Base-by-base conservation (phyloP, 1,140 invertebrate species). In the Cotesia typhae region DNA sequence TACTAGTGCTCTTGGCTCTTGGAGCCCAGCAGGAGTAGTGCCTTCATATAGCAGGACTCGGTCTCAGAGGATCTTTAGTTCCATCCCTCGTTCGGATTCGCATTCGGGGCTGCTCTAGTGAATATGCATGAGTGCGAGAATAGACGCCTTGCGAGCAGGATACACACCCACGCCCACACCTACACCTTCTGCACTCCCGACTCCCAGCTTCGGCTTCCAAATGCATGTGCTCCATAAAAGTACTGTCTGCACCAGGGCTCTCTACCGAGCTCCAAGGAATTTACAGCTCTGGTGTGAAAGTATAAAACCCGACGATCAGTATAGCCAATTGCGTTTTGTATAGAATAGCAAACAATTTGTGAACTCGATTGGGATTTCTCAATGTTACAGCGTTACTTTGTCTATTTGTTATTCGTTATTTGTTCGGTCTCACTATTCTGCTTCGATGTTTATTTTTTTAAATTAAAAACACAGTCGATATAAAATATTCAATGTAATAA, bases 291-390 rank as follows among this genome's bases (percentile, higher is more conserved):
- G 17, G 41, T 17, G 60, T 20, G 14, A 14, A 4, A 61, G 14
- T 4, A 2, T 59, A 37, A 61, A 70, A 41, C 52, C 60, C 63
- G 63, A 51, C 61, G 47, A 71, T 61, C 47, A 28, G 60, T 51
- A 71, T 63, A 71, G 28, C 61, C 69, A 51, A 71, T 71, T 55
- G 69, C 52, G 51, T 65, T 71, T 71, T 71, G 64, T 61, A 12
- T 28, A 59, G 37, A 20, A 70, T 70, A 28, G 67, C 55, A 57
- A 61, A 61, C 57, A 47, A 70, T 70, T 70, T 70, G 67, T 14
- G 35, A 20, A 38, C 38, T 55, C 52, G 37, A 70, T 57, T 20
- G 59, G 57, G 35, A 70, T 70, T 28, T 36, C 57, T 61, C 38
- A 52, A 35, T 20, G 51, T 53, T 71, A 28, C 20, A 36, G 4